phyloP scores from a whole-genome alignment of 2,797 vertebrate species.

The Clarias laeviceps region DNA sequence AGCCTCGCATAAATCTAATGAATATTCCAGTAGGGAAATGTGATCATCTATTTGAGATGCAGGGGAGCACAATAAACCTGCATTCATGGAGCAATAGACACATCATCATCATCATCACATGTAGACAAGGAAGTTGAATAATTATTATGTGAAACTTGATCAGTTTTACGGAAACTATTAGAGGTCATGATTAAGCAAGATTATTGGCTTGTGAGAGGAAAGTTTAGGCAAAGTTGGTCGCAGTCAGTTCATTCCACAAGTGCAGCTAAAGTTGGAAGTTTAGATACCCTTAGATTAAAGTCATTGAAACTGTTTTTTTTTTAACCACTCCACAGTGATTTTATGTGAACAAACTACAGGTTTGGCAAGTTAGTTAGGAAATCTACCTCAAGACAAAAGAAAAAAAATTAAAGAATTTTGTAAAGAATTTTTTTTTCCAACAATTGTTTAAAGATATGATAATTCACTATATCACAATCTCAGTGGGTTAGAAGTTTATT shows the following conservation, averaged over 20 bases:
- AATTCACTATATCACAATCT: too few relatives aligned
- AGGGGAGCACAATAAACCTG: not conserved
- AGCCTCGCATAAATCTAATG: constrained; percentile 1
- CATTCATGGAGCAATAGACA: not conserved
- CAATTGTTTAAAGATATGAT: too few relatives aligned
- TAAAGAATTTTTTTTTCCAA: too few relatives aligned
- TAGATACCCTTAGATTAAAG: too few relatives aligned
- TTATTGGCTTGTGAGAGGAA: not conserved
- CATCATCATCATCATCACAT: not conserved
- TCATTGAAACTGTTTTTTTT: too few relatives aligned
- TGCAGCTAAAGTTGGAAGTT: too few relatives aligned
- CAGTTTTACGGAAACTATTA: not conserved
- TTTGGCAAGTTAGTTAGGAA: too few relatives aligned
- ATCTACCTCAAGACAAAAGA: too few relatives aligned
- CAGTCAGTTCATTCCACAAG: not conserved
- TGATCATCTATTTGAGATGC: not conserved
- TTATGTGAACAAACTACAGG: too few relatives aligned
- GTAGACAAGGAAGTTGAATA: not conserved
- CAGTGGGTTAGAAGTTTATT: too few relatives aligned
- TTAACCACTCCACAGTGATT: too few relatives aligned
- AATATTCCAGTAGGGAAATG: constrained; percentile 7
- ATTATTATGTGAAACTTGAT: not conserved
- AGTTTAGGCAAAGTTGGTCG: not conserved
- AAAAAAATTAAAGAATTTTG: too few relatives aligned
- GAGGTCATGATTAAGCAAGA: not conserved